Evolutionary conservation across 2,797 vertebrate genomes (phyloP).

Genomic region (Liasis olivaceus): DNA sequence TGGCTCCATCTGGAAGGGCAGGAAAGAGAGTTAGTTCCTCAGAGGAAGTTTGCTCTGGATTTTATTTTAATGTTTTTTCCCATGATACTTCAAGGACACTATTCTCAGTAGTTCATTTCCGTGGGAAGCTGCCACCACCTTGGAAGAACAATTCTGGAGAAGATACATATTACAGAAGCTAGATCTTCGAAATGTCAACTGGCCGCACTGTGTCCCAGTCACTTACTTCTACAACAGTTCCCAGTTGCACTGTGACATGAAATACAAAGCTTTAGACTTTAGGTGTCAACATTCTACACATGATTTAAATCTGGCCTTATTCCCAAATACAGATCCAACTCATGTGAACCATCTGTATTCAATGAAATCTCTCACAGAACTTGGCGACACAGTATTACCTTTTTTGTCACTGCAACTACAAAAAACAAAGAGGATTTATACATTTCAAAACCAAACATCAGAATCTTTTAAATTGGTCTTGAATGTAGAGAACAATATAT

Average conservation of each 20-base stretch:
- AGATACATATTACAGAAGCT: background rate
- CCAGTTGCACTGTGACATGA: background rate
- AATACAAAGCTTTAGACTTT: background rate
- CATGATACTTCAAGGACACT: background rate
- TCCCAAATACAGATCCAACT: background rate
- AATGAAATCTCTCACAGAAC: background rate
- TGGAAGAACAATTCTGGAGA: background rate
- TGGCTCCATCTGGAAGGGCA: constrained; percentile 32
- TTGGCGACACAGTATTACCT: background rate
- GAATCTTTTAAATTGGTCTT: background rate
- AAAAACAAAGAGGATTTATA: background rate
- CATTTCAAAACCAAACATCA: background rate
- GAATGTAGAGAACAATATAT: background rate
- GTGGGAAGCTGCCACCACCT: background rate
- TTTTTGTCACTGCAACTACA: background rate
- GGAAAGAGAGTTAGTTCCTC: constrained; percentile 34
- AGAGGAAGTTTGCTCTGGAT: constrained; percentile 9
- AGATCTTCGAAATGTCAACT: background rate
- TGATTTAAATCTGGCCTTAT: background rate
- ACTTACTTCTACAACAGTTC: background rate
- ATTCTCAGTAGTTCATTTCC: constrained; percentile 11
- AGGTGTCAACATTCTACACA: background rate
- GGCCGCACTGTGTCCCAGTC: background rate
- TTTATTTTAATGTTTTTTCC: constrained; percentile 1
- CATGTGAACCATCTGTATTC: background rate